Conservation (phyloP, 2,797 vertebrate species). For the Lithobates pipiens region DNA sequence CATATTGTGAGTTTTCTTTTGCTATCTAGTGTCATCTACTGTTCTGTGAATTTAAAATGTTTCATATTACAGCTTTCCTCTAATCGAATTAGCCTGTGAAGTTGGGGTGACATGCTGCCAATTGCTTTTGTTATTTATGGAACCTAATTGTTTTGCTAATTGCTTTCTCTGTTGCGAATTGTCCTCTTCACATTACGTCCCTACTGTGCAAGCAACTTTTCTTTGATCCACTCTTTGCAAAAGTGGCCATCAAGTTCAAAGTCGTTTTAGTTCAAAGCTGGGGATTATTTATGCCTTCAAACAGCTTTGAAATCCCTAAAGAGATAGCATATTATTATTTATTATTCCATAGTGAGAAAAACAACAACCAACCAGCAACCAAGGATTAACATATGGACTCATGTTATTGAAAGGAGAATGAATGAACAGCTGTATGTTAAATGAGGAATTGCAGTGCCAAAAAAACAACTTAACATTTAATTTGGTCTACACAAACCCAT, state of each 20-base stretch:
- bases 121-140: conserved; percentile 54
- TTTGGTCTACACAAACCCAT: too few relatives aligned
- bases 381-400: conserved; percentile 28
- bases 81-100: conserved; percentile 44
- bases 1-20: neutral
- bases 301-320: conserved; percentile 52
- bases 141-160: conserved; percentile 58
- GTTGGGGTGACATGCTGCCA: conserved; percentile 42
- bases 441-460: neutral
- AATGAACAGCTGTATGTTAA: neutral
- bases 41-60: neutral
- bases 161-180: conserved; percentile 53
- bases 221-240: conserved; percentile 56
- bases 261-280: conserved; percentile 55
- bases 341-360: conserved; percentile 26
- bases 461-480: neutral
- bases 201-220: conserved; percentile 55
- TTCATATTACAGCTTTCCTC: conserved; percentile 23
- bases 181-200: conserved; percentile 53
- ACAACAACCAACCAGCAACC: conserved; percentile 29
- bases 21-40: conserved; percentile 8
- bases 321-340: conserved; percentile 45
- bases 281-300: conserved; percentile 56
- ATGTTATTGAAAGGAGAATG: conserved; percentile 5
- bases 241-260: conserved; percentile 57